Percentiles rank a stretch among this genome's conserved stretches.
Conservation (phyloP, 1,140 invertebrate species). For the Portunus trituberculatus region DNA sequence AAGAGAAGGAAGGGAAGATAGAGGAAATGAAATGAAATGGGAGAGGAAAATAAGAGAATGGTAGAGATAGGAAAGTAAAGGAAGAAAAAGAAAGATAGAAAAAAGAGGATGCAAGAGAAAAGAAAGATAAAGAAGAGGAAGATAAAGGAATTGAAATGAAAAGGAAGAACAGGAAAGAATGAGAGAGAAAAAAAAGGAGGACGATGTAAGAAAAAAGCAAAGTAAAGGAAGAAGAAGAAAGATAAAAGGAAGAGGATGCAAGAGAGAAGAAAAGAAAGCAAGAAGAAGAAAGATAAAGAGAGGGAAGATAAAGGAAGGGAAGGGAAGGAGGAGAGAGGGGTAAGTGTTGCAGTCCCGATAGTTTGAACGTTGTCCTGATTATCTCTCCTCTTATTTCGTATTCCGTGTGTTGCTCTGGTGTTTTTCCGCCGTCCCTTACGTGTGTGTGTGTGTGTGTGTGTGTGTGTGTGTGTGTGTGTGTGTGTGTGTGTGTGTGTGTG, state of each 20-base stretch:
- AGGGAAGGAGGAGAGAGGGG: background rate
- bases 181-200: too few species aligned
- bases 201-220: too few species aligned
- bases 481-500: too few species aligned
- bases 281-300: background rate
- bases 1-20: background rate
- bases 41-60: background rate
- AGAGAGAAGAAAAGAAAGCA: constrained; percentile 1
- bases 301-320: background rate
- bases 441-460: too few species aligned
- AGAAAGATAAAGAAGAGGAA: background rate
- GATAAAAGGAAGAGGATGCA: background rate
- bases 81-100: background rate
- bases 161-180: background rate
- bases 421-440: too few species aligned
- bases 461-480: too few species aligned
- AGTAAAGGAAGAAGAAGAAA: too few species aligned
- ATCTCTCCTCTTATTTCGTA: too few species aligned
- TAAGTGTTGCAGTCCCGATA: background rate
- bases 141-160: background rate
- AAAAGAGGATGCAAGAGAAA: background rate
- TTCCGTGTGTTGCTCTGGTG: too few species aligned
- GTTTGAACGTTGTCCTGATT: background rate
- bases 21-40: background rate
- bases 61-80: background rate